phyloP scores from a whole-genome alignment of 1,140 invertebrate genomes.

The Pissodes strobi region DNA sequence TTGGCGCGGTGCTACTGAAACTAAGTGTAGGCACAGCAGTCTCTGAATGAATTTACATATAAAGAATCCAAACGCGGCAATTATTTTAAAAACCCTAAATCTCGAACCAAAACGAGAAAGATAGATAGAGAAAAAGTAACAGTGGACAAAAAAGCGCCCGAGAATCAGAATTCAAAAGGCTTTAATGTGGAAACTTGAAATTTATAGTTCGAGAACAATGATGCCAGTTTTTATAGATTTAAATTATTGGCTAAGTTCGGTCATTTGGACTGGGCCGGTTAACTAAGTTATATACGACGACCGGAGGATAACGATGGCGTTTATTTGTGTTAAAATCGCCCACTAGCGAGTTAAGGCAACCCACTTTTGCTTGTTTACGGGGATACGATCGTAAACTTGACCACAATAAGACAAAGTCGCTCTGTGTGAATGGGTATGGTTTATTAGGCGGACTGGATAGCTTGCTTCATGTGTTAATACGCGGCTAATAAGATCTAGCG shows the following conservation, averaged over 20 bases:
- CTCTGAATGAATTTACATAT: constrained; percentile 1
- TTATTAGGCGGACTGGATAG: constrained; percentile 10
- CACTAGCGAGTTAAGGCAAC: constrained; percentile 29
- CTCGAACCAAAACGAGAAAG: background rate
- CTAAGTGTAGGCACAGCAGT: too few relatives aligned
- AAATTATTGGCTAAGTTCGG: constrained; percentile 34
- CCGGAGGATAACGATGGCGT: constrained; percentile 30
- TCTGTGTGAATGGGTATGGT: constrained; percentile 20
- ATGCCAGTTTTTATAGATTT: constrained; percentile 35
- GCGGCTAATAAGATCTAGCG: background rate
- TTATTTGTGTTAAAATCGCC: constrained; percentile 35
- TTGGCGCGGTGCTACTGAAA: too few relatives aligned
- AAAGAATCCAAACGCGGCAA: background rate
- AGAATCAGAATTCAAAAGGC: constrained; percentile 30
- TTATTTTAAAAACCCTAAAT: background rate
- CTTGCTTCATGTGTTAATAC: constrained; percentile 13
- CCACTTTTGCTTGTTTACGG: constrained; percentile 33
- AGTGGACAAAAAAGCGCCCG: constrained; percentile 25
- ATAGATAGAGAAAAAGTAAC: background rate
- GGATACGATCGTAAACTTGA: constrained; percentile 27
- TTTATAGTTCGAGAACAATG: constrained; percentile 32
- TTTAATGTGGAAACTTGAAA: constrained; percentile 34
- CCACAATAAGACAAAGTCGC: constrained; percentile 27
- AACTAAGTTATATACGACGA: constrained; percentile 33
- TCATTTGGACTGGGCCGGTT: constrained; percentile 29